Base-by-base conservation (phyloP, 2,113 vertebrate species). In the Amphilophus citrinellus region DNA sequence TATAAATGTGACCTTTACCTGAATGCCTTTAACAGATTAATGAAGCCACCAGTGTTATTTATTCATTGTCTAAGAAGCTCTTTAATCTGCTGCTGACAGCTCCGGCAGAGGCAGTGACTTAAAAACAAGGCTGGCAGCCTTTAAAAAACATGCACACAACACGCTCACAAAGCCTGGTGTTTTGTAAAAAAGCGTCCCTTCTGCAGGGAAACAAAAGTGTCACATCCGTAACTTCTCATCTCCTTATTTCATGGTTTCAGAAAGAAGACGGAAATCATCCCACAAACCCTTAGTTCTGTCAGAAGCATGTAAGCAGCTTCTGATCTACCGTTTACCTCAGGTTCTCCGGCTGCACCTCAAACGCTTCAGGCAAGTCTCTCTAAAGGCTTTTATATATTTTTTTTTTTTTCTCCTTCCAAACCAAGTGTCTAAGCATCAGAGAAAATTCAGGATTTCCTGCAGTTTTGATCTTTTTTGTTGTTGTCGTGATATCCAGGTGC, bases 311-410 rank as follows among this genome's bases (percentile, higher is more conserved):
- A 99, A 99, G 96, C 98, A 99, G 97, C 97, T 99, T 96, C 98
- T 99, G 97, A 98, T 99, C 95, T 99, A 98, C 96, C 97, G 98
- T 94, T 98, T 99, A 98, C 98, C 98, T 99, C 98, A 99, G 97
- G 98, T 99, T 96, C 97, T 99, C 94, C 97, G 98, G 93, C 97
- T 99, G 94, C 98, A 99, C 97, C 98, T 99, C 95, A 99, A 99
- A 95, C 97, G 98, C 91, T 99, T 99, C 97, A 98, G 98, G 98
- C 97, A 94, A 96, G 97, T 91, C 71, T 59, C n/a, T 14, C 11
- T 10, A 53, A 53, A 73, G 27, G 44, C 27, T 14, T 62, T 1
- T 13, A 30, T 30, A 30, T 30, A 5, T 37, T 10, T n/a, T 2
- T 15, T 47, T 50, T 22, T 22, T 44, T 66, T 24, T 24, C 20